Evolutionary conservation across 2,888 invertebrate genomes (phyloP).

Genomic region (Phasia obesa): DNA sequence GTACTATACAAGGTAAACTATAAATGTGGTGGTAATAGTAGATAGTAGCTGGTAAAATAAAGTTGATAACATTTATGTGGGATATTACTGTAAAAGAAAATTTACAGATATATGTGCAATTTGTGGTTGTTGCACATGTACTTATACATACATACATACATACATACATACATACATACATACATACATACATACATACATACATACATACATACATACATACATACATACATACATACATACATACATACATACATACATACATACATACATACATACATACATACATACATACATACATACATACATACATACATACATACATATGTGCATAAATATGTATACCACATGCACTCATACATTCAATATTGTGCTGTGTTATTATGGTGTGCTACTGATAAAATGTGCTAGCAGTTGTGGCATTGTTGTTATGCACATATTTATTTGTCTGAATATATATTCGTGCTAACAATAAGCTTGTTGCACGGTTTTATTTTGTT

Average conservation of each 20-base stretch:
- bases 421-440: background rate
- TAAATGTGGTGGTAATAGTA: background rate
- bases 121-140: conserved; percentile 44
- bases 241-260: no score
- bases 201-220: no score
- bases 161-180: background rate
- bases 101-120: conserved; percentile 10
- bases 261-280: no score
- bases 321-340: background rate
- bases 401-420: background rate
- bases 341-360: no score
- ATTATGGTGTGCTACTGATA: background rate
- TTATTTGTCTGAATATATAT: background rate
- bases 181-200: no score
- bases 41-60: background rate
- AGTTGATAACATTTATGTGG: conserved; percentile 59
- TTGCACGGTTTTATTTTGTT: conserved; percentile 31
- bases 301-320: background rate
- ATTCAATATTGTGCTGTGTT: no score
- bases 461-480: conserved; percentile 29
- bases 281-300: background rate
- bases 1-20: no score
- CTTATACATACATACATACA: background rate
- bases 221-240: background rate
- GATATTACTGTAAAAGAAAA: conserved; percentile 23